Conservation (phyloP, 64 coral and sea anemone genomes). For the Astreopora myriophthalma region DNA sequence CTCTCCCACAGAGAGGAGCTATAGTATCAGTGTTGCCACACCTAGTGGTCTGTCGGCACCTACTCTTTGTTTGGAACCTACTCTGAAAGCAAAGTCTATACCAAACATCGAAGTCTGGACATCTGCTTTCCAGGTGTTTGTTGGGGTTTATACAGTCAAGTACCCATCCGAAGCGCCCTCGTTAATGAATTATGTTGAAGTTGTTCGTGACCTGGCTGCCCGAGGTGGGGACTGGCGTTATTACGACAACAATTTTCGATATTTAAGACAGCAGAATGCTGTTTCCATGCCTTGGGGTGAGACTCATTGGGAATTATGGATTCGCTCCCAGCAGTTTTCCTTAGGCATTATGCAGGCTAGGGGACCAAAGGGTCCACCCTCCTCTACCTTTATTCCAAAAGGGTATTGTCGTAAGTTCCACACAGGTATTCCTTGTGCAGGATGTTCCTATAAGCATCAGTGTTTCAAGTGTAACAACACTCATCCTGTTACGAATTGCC, state of each 20-base stretch:
- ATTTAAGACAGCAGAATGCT: background rate
- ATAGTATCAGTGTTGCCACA: background rate
- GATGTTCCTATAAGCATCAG: no score
- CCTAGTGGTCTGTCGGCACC: background rate
- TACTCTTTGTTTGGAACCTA: constrained; percentile 5
- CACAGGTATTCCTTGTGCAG: no score
- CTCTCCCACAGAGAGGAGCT: background rate
- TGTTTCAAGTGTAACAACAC: no score
- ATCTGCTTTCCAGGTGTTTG: constrained; percentile 30
- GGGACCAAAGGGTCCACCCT: no score
- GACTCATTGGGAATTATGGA: background rate
- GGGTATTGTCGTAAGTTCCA: no score
- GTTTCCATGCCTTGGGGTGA: background rate
- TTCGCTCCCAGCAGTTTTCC: constrained; percentile 3
- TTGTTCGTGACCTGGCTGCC: background rate
- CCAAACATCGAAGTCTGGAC: background rate
- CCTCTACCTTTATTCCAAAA: no score
- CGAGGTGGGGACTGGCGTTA: constrained; percentile 6
- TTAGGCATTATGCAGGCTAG: no score
- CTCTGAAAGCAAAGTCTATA: constrained; percentile 12
- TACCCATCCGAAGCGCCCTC: background rate
- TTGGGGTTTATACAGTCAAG: background rate
- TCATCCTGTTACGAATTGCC: no score
- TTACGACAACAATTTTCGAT: constrained; percentile 35
- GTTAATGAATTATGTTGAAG: constrained; percentile 16